These are phyloP conservation scores for Synchiropus splendidus DNA, from an alignment of 2,113 vertebrate species.

Conservation along the genomic window DNA sequence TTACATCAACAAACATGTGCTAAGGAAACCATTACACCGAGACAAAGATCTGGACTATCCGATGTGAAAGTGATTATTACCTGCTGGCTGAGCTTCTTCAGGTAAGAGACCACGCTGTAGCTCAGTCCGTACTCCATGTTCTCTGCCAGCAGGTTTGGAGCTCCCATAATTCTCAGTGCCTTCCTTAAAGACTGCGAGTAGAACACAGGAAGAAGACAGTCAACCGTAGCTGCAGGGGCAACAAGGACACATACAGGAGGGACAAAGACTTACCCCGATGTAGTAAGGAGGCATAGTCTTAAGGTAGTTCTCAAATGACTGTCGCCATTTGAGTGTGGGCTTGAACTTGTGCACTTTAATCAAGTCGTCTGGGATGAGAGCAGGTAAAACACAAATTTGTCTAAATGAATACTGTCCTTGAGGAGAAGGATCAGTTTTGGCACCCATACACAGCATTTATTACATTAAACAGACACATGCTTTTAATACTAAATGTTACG, in stretches of 20 bases:
- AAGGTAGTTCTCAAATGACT: slow-evolving; percentile 95
- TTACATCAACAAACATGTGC: no score
- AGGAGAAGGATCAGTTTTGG: no score
- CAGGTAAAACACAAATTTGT: slow-evolving; percentile 1
- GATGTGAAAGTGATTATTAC: slow-evolving; percentile 40
- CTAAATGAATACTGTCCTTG: background rate
- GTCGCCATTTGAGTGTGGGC: slow-evolving; percentile 90
- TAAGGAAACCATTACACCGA: background rate
- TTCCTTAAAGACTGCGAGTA: slow-evolving; percentile 83
- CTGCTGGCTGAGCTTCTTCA: slow-evolving; percentile 98
- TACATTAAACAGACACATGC: no score
- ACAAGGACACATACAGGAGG: background rate
- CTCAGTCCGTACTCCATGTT: slow-evolving; percentile 96
- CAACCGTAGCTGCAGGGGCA: background rate
- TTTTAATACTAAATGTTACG: no score
- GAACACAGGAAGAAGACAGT: background rate
- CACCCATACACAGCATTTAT: no score
- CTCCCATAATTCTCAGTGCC: slow-evolving; percentile 94
- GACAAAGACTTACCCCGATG: slow-evolving; percentile 75
- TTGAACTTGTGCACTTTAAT: slow-evolving; percentile 98
- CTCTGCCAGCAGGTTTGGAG: slow-evolving; percentile 90
- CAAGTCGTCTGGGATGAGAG: slow-evolving; percentile 76
- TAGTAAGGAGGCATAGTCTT: slow-evolving; percentile 98
- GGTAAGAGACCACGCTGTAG: slow-evolving; percentile 95
- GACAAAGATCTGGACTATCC: background rate